Evolutionary conservation across 1,140 invertebrate species (phyloP).

Genomic region (Colletes gigas): DNA sequence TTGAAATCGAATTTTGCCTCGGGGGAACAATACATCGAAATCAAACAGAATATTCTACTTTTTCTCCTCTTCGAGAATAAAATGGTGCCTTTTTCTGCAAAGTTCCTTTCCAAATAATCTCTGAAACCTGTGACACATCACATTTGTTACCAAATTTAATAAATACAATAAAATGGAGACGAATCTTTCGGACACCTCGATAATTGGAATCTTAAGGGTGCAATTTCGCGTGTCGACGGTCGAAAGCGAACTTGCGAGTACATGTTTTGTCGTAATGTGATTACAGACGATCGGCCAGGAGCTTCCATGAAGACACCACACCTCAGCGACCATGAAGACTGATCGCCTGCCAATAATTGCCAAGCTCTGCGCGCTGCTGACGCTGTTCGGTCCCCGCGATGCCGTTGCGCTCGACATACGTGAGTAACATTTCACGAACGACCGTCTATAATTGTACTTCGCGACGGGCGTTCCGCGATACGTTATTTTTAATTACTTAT

Average conservation of each 20-base stretch:
- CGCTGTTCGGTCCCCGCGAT: constrained; percentile 66
- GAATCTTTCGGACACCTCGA: no score
- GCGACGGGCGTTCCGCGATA: no score
- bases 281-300: constrained; percentile 70
- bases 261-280: constrained; percentile 37
- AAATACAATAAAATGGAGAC: no score
- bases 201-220: not conserved
- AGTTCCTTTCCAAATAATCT: no score
- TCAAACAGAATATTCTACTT: no score
- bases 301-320: constrained; percentile 73
- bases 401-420: constrained; percentile 72
- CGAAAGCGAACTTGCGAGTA: constrained; percentile 2
- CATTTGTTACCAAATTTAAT: no score
- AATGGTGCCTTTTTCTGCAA: no score
- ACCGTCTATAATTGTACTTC: no score
- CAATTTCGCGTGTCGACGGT: not conserved
- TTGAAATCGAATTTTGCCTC: no score
- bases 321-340: constrained; percentile 75
- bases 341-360: constrained; percentile 72
- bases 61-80: no score
- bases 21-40: no score
- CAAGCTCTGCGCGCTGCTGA: constrained; percentile 66
- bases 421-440: constrained; percentile 61
- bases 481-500: not conserved
- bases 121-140: no score